These are phyloP conservation scores for Steinernema feltiae DNA, from an alignment of 1,140 invertebrate species.

Conservation along the genomic window DNA sequence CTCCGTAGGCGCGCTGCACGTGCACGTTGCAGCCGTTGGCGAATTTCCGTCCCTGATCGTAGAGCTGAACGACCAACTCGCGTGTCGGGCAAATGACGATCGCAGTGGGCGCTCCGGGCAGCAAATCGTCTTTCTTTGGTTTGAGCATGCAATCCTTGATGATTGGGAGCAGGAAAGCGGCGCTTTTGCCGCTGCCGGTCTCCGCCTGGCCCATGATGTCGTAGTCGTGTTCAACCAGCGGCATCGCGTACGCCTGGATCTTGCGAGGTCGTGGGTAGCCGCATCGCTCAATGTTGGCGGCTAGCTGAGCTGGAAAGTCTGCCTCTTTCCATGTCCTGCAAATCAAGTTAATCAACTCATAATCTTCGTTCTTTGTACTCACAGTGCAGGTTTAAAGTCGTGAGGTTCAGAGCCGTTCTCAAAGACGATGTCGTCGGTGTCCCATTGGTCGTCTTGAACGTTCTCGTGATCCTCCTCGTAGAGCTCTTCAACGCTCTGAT, in stretches of 20 bases:
- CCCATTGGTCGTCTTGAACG: not conserved
- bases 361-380: not conserved
- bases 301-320: not conserved
- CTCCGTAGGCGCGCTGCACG: not conserved
- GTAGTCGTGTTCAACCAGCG: conserved; percentile 88
- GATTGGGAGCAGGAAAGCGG: conserved; percentile 26
- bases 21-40: conserved; percentile 1
- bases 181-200: conserved; percentile 90
- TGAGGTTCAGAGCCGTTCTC: not conserved
- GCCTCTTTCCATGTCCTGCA: not conserved
- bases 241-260: conserved; percentile 94
- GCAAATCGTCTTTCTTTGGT: conserved; percentile 8
- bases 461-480: not conserved
- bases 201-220: conserved; percentile 98
- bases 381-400: not conserved
- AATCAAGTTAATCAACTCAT: not conserved
- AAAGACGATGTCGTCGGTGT: not conserved
- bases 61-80: conserved; percentile 89
- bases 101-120: conserved; percentile 67
- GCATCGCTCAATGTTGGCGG: not conserved
- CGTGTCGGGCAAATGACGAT: conserved; percentile 84
- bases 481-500: not conserved
- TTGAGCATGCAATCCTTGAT: conserved; percentile 9
- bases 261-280: conserved; percentile 72
- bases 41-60: conserved; percentile 63